Percentiles rank a stretch among this genome's conserved stretches.
These are phyloP conservation scores for Propithecus deckenii DNA, from an alignment of 2,797 vertebrate genomes.

Conservation along the genomic window DNA sequence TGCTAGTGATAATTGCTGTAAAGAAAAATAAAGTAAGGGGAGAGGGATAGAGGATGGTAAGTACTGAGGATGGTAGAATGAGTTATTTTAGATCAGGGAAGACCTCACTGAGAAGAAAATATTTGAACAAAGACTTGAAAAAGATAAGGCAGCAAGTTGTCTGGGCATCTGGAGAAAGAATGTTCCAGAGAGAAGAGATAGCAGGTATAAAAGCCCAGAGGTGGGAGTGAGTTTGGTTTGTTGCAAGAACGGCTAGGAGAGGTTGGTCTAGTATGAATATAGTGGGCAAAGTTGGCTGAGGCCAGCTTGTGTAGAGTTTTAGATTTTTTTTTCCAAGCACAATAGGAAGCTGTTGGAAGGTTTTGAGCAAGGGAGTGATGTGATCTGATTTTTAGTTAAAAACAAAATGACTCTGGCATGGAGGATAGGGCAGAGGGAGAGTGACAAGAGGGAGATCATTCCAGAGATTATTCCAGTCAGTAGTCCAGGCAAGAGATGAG, in stretches of 20 bases:
- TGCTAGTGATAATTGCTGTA: neutral
- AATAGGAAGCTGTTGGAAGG: neutral
- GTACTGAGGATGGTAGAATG: neutral
- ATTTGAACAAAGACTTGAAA: neutral
- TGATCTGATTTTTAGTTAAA: slow-evolving; percentile 23
- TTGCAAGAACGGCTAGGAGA: neutral
- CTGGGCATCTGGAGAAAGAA: slow-evolving; percentile 15
- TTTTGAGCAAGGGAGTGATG: neutral
- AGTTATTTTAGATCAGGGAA: neutral
- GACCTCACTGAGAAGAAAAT: slow-evolving; percentile 16
- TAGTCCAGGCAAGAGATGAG: neutral
- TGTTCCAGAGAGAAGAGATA: slow-evolving; percentile 7
- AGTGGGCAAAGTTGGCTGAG: neutral
- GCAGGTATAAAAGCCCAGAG: neutral
- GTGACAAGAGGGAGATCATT: neutral
- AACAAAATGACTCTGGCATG: neutral
- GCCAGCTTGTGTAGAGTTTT: neutral
- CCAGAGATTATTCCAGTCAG: too few species aligned
- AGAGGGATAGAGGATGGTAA: neutral
- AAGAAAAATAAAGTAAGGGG: neutral
- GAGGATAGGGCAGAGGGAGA: neutral
- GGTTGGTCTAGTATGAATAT: neutral
- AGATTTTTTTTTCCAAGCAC: neutral
- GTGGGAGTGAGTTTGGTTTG: slow-evolving; percentile 20
- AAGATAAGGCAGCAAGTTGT: neutral